These are phyloP conservation scores for Chouioia cunea DNA, from an alignment of 2,888 invertebrate genomes.

Conservation along the genomic window DNA sequence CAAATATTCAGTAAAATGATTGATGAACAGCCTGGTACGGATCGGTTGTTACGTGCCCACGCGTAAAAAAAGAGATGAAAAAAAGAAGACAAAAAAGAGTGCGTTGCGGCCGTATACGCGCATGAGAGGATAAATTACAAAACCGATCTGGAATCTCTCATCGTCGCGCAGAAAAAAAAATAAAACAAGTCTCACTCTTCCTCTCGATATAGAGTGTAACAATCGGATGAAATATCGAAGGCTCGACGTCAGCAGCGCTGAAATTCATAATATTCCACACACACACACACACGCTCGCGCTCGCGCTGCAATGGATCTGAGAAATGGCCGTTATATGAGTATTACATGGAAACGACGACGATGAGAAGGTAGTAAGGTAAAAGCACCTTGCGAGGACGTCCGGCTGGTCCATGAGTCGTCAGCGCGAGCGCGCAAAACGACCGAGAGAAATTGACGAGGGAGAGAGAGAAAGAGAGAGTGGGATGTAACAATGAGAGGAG, in stretches of 20 bases:
- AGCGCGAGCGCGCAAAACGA: constrained; percentile 32
- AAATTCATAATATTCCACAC: constrained; percentile 10
- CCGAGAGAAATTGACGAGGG: constrained; percentile 35
- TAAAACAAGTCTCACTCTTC: constrained; percentile 34
- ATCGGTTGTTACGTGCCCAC: constrained; percentile 20
- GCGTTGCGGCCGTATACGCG: neutral
- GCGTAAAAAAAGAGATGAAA: constrained; percentile 21
- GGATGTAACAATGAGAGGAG: constrained; percentile 38
- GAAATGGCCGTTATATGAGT: constrained; percentile 46
- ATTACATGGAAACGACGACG: constrained; percentile 53
- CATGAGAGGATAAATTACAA: constrained; percentile 39
- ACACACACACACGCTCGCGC: constrained; percentile 8
- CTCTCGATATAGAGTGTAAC: constrained; percentile 36
- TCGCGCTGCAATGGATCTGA: neutral
- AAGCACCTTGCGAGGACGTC: constrained; percentile 49
- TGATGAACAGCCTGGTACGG: constrained; percentile 35
- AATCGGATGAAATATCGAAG: constrained; percentile 41
- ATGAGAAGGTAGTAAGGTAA: too few species aligned
- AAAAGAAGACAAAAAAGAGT: constrained; percentile 12
- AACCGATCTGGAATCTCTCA: constrained; percentile 39
- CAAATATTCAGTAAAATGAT: constrained; percentile 45
- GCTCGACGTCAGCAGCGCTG: neutral
- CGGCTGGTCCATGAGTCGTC: constrained; percentile 5
- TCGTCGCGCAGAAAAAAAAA: constrained; percentile 37
- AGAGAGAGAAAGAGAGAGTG: constrained; percentile 29